Evolutionary conservation across 2,797 vertebrate species (phyloP), one percentile per base, ranked within the genome.

Genomic region (Darevskia nairensis): DNA sequence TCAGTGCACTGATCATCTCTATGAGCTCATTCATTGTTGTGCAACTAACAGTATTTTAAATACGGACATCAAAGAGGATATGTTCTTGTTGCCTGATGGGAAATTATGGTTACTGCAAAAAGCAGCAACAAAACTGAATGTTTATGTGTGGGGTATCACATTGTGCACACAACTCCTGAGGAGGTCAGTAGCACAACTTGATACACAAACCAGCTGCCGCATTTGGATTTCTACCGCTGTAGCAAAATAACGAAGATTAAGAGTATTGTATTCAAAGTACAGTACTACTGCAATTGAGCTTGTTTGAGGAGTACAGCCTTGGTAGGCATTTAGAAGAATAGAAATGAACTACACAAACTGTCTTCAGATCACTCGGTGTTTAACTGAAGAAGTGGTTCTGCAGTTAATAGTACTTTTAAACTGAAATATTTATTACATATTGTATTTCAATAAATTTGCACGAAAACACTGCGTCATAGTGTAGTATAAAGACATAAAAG

Each of bases 341-440:
- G 64, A 68, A 27, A 68, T 21, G 50, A 55, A 55, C 50, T 55
- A 55, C 50, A 55, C 50, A 55, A 55, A 55, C 46, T 82, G 6
- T 68, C 74, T 83, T 46, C 39, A 77, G 61, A 77, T 77, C 32
- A 35, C 50, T 74, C 19, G 15, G n/a, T 17, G 69, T 29, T 46
- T 81, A 64, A 44, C n/a, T 6, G n/a, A 81, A 74, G 35, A n/a
- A 84, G 6, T 61, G 27, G 46, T 35, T 69, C 10, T 84, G 32
- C 64, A 71, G 75, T 68, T 82, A 44, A 72, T 84, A 41, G 50
- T 32, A 81, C 35, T 87, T 88, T 80, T 72, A 32, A 29, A 46
- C 4, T 35, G 23, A 44, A 84, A 85, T 74, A 55, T 61, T 71
- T 61, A 32, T 68, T 39, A 80, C 80, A 74, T 64, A 81, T 35